phyloP scores from a whole-genome alignment of 2,797 vertebrate genomes.

The Muscicapa striata region DNA sequence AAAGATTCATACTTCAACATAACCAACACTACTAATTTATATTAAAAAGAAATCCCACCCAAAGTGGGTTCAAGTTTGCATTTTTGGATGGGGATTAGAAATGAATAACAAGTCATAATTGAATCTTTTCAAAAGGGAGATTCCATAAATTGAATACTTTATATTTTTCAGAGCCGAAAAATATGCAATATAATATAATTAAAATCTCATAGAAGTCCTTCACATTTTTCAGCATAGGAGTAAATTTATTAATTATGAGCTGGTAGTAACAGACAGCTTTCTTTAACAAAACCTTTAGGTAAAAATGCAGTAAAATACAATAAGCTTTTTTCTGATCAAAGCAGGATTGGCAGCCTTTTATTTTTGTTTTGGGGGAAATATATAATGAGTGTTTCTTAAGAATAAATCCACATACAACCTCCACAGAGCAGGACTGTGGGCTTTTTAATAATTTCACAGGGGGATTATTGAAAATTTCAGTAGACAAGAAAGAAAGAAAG shows the following conservation, averaged over 20 bases:
- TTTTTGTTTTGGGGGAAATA: neutral
- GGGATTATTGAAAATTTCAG: neutral
- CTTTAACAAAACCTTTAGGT: neutral
- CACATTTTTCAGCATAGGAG: neutral
- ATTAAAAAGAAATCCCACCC: accelerated
- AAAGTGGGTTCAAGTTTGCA: neutral
- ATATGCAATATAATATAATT: neutral
- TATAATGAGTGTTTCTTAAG: neutral
- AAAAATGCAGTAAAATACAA: slow-evolving; percentile 11
- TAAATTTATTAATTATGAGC: slow-evolving; percentile 16
- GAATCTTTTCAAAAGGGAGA: neutral
- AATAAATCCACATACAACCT: neutral
- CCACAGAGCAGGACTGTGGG: neutral
- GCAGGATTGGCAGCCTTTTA: slow-evolving; percentile 15
- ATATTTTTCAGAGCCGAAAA: neutral
- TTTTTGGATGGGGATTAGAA: neutral
- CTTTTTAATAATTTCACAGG: neutral
- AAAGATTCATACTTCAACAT: neutral
- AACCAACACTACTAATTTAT: neutral
- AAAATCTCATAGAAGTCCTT: neutral
- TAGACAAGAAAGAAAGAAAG: neutral
- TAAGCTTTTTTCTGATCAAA: neutral
- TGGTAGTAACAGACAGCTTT: neutral
- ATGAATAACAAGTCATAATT: neutral
- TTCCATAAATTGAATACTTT: neutral